These are phyloP conservation scores for Anguilla obscura DNA, from an alignment of 2,797 vertebrate genomes.

Conservation along the genomic window DNA sequence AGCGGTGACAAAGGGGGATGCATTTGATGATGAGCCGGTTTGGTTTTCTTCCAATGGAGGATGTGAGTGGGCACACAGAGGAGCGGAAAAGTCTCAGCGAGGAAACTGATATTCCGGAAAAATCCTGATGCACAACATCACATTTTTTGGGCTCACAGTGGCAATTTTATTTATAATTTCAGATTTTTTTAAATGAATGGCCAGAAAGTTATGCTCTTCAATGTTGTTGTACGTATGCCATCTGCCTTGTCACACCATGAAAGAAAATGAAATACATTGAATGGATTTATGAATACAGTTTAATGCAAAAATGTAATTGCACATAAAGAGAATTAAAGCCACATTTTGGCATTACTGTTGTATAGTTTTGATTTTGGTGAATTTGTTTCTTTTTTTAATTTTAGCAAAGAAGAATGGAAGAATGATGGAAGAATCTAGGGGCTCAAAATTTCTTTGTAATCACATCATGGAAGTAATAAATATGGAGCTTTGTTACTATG, in stretches of 20 bases:
- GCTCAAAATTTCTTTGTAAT: too few relatives aligned
- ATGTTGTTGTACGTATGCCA: background rate
- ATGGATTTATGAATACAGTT: background rate
- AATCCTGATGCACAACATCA: background rate
- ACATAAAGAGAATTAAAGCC: background rate
- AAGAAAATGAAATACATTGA: background rate
- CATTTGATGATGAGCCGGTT: constrained; percentile 1
- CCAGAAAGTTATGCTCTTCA: background rate
- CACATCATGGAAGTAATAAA: too few relatives aligned
- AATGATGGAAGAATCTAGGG: background rate
- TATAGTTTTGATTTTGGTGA: background rate
- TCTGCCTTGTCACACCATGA: background rate
- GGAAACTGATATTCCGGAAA: background rate
- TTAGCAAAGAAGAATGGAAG: background rate
- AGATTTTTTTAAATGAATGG: background rate
- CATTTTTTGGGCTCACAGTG: background rate
- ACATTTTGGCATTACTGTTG: too few relatives aligned
- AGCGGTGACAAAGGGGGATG: constrained; percentile 1
- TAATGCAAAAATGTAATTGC: background rate
- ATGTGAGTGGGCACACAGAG: background rate
- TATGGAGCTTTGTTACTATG: too few relatives aligned
- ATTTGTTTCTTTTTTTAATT: background rate
- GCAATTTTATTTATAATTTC: background rate
- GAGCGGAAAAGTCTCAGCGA: background rate
- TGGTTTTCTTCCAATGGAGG: constrained; percentile 1